Conservation (phyloP, 2,888 invertebrate genomes). For the Suillia variegata region DNA sequence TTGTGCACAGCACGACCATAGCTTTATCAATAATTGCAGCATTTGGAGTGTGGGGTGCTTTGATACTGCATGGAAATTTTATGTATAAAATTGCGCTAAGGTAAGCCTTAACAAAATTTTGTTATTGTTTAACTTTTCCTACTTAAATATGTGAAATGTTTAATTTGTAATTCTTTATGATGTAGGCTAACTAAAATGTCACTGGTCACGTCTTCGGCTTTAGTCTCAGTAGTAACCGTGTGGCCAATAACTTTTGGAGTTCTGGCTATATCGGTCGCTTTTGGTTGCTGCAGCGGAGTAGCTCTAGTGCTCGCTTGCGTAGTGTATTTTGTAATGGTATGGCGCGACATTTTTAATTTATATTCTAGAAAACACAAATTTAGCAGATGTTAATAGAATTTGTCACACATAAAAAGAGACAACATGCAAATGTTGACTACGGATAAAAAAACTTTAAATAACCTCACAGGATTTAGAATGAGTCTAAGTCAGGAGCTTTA, state of each 20-base stretch:
- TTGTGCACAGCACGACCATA: constrained; percentile 48
- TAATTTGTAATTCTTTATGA: neutral
- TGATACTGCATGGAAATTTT: constrained; percentile 41
- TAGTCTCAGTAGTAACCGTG: constrained; percentile 70
- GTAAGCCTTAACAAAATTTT: constrained; percentile 17
- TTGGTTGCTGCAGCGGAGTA: constrained; percentile 76
- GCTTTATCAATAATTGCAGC: constrained; percentile 40
- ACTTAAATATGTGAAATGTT: too few species aligned
- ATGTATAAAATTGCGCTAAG: constrained; percentile 41
- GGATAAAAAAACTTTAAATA: too few species aligned
- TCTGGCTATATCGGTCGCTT: constrained; percentile 68
- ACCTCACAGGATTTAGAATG: too few species aligned
- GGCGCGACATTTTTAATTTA: too few species aligned
- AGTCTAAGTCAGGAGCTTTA: too few species aligned
- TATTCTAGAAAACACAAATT: too few species aligned
- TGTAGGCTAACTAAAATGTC: constrained; percentile 40
- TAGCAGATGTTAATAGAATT: too few species aligned
- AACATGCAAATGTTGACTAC: too few species aligned
- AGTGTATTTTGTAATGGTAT: constrained; percentile 74
- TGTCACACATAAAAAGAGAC: too few species aligned
- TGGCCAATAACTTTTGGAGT: constrained; percentile 73
- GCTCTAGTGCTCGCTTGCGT: constrained; percentile 70
- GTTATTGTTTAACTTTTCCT: too few species aligned
- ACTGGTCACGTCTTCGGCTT: constrained; percentile 53
- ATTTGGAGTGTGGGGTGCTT: constrained; percentile 37